Evolutionary conservation across 2,113 vertebrate species (phyloP), one percentile per base, ranked within the genome.

Genomic region (Colius striatus): DNA sequence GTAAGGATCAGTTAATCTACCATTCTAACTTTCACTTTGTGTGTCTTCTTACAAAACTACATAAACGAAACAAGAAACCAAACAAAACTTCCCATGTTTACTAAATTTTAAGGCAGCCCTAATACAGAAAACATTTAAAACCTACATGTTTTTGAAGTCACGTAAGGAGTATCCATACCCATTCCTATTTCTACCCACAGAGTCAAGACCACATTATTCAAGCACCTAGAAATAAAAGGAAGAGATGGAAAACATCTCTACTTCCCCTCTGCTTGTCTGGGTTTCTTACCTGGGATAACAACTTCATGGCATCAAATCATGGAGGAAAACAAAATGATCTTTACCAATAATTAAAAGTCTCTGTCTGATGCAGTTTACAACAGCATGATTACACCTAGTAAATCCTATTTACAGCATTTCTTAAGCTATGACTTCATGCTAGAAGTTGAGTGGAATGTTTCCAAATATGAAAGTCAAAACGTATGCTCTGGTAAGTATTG

Each of bases 81-180:
- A n/a, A 61, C 7, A 32, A 36, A 26, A 29, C 3, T 7, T 26
- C 9, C 16, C 5, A 10, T 8, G 5, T 43, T 60, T 78, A 4
- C 34, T 70, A 10, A 41, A 41, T 6, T 48, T 27, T 11, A 73
- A 77, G 16, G 68, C 3, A 34, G 0, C 6, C 32, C 7, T 65
- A 29, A 60, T 16, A 41, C 0, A 54, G 11, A 9, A 73, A 60
- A 45, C 3, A 36, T 34, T 27, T 38, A 62, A 54, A 81, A 29
- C 0, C 6, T 48, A 34, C 48, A 77, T 58, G 16, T 9, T 51
- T 15, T 3, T 70, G 9, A 73, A 67, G 22, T n/a, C 25, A 38
- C 36, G 21, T 30, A 27, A 32, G 0, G 1, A 84, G 38, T 9
- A n/a, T 0, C 3, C 18, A 76, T 12, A 57, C 11, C 9, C 29